phyloP scores from a whole-genome alignment of 1,140 invertebrate genomes.

The Apis mellifera region DNA sequence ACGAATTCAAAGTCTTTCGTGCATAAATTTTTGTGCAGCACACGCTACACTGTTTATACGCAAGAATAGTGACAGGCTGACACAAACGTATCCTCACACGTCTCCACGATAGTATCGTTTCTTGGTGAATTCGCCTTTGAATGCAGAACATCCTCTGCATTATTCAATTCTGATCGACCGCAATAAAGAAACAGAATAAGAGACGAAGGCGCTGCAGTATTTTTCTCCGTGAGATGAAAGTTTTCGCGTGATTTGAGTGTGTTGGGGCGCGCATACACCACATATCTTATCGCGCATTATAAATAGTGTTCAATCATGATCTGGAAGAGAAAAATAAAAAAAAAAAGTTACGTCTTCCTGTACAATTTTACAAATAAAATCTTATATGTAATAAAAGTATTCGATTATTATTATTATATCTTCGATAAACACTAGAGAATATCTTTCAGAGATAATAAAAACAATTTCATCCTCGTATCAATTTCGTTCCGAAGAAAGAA shows the following conservation, averaged over 20 bases:
- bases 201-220: slow-evolving; percentile 50
- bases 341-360: background rate
- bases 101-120: slow-evolving; percentile 23
- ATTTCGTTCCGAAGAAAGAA: background rate
- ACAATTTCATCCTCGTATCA: background rate
- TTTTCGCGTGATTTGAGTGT: slow-evolving; percentile 9
- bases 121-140: slow-evolving; percentile 23
- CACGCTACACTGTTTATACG: background rate
- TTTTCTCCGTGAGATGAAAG: slow-evolving; percentile 32
- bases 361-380: background rate
- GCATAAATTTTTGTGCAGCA: slow-evolving; percentile 10
- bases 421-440: background rate
- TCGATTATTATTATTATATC: background rate
- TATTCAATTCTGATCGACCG: slow-evolving; percentile 72
- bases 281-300: background rate
- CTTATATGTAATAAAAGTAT: background rate
- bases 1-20: slow-evolving; percentile 25
- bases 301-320: slow-evolving; percentile 4
- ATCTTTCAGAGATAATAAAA: background rate
- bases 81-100: slow-evolving; percentile 3
- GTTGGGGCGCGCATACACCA: background rate
- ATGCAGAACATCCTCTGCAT: slow-evolving; percentile 67
- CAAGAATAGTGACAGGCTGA: background rate
- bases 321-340: background rate
- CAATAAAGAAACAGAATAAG: slow-evolving; percentile 72